Evolutionary conservation across 2,797 vertebrate genomes (phyloP), one percentile per base, ranked within the genome.

Genomic region (Momotus momota): DNA sequence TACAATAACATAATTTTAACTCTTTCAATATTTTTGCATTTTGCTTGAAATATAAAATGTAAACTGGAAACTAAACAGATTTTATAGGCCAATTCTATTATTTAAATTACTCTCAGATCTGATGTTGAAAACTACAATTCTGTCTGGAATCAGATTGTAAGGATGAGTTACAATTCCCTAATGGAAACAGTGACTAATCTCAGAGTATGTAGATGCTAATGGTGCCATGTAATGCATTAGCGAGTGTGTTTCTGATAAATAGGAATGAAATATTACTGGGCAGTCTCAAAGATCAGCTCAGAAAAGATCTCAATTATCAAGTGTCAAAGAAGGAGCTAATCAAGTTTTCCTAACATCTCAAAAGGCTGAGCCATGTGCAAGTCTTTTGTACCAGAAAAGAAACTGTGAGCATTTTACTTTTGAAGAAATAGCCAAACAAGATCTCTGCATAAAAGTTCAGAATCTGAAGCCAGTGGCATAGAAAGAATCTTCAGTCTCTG

Each of bases 171-270:
- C 87, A 93, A 96, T 91, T 91, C 84, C 79, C 45, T 93, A 78
- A 94, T 90, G 92, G 88, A 94, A 96, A 71, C 61, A 67, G 67
- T 85, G 88, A 35, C 91, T 96, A 87, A 95, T 84, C 88, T 91
- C 49, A 9, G 78, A 91, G 81, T 85, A 27, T 67, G 90, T 79
- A 64, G 92, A 92, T 85, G 81, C 65, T 94, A 80, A 80, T 91
- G 88, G 86, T 94, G 91, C 91, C 79, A 65, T 78, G 88, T 89
- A 96, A 82, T 82, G 93, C 88, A 94, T 95, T 95, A 93, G 81
- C 4, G 9, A 94, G 62, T 72, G 51, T 23, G 84, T 31, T 94
- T 19, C 90, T 58, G 75, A 94, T 93, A 93, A 95, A 93, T n/a
- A 92, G 45, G 61, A 93, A 40, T 65, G 52, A 94, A 96, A 78